Conservation (phyloP, 2,888 invertebrate genomes). For the Anoplius nigerrimus region DNA sequence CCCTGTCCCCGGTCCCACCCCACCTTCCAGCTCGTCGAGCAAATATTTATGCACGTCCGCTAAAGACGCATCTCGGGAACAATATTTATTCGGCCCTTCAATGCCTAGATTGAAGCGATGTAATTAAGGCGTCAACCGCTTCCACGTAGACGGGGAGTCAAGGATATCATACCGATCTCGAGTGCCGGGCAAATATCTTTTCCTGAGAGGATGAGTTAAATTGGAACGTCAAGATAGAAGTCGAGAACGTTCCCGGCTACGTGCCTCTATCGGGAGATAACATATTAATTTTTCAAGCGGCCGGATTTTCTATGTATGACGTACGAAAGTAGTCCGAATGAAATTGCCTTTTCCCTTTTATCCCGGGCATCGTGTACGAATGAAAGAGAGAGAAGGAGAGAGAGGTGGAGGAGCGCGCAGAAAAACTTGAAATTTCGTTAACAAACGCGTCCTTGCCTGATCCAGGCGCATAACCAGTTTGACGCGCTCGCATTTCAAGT, state of each 20-base stretch:
- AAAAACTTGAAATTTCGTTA: too few relatives aligned
- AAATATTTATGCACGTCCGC: conserved; percentile 25
- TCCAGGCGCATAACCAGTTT: too few relatives aligned
- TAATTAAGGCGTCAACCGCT: conserved; percentile 17
- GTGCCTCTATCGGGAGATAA: conserved; percentile 11
- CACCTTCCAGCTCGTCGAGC: background rate
- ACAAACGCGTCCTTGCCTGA: too few relatives aligned
- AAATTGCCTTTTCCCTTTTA: too few relatives aligned
- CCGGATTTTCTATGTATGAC: too few relatives aligned
- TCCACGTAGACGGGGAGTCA: background rate
- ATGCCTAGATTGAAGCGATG: conserved; percentile 13
- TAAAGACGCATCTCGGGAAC: conserved; percentile 7
- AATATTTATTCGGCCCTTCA: conserved; percentile 11
- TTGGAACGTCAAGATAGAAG: conserved; percentile 20
- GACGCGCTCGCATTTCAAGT: too few relatives aligned
- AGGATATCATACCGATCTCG: background rate
- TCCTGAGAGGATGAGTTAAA: conserved; percentile 14
- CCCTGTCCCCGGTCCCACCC: background rate
- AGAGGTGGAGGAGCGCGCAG: too few relatives aligned
- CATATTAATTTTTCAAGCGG: conserved; percentile 43
- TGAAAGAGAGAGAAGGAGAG: too few relatives aligned
- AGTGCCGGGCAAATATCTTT: conserved; percentile 4
- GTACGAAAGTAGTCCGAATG: too few relatives aligned
- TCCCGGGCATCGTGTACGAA: too few relatives aligned
- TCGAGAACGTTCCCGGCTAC: background rate